phyloP scores from a whole-genome alignment of 2,113 vertebrate genomes.

The Xenopus laevis region DNA sequence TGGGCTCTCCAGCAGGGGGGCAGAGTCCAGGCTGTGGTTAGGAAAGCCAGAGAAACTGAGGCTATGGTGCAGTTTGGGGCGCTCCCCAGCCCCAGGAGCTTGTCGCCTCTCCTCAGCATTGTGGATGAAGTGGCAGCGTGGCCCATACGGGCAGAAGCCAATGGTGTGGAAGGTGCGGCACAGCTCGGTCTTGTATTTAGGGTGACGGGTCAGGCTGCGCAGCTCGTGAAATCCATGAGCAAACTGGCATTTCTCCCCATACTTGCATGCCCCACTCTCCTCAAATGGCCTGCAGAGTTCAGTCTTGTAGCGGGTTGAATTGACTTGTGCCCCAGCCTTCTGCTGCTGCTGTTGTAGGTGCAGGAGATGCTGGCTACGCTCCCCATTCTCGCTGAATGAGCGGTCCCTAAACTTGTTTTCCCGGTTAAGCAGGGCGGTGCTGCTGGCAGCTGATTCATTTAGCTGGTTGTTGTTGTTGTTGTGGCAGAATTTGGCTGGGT shows the following conservation, averaged over 20 bases:
- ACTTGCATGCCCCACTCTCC: constrained; percentile 77
- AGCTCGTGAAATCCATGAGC: constrained; percentile 74
- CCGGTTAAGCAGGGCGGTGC: constrained; percentile 86
- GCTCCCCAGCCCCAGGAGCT: constrained; percentile 50
- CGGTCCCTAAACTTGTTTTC: constrained; percentile 94
- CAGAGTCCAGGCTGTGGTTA: constrained; percentile 72
- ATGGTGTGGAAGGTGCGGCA: no score
- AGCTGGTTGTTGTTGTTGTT: constrained; percentile 57
- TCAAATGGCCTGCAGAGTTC: constrained; percentile 78
- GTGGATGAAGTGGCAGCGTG: constrained; percentile 78
- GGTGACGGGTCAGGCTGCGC: constrained; percentile 71
- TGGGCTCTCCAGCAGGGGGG: constrained; percentile 74
- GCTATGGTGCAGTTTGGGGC: constrained; percentile 89
- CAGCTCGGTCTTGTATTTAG: constrained; percentile 81
- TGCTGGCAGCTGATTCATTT: constrained; percentile 69
- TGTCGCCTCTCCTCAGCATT: constrained; percentile 76
- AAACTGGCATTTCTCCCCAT: constrained; percentile 81
- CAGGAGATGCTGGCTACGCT: constrained; percentile 78
- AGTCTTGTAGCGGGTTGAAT: constrained; percentile 88
- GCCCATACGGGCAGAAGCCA: constrained; percentile 78
- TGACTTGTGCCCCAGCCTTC: constrained; percentile 80
- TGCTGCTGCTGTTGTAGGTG: constrained; percentile 76
- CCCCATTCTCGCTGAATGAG: constrained; percentile 87
- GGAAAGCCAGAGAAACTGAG: constrained; percentile 91
- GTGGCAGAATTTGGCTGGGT: constrained; percentile 67